These are phyloP conservation scores for Poicephalus gulielmi DNA, from an alignment of 2,113 vertebrate genomes.

Conservation along the genomic window DNA sequence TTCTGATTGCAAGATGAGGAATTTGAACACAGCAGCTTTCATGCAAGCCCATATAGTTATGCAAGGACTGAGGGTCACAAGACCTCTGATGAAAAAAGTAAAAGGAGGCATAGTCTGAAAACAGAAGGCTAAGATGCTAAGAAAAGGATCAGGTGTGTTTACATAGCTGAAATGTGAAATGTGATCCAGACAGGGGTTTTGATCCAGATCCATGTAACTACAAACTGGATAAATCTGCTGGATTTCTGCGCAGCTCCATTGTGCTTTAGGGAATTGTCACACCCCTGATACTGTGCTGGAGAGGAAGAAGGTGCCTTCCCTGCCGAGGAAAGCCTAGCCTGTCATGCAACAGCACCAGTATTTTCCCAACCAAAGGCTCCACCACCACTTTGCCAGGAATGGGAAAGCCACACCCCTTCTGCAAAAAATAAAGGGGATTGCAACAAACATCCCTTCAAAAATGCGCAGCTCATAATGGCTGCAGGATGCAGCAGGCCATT, in stretches of 20 bases:
- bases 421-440: conserved; percentile 44
- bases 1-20: neutral
- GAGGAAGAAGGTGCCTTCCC: neutral
- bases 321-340: neutral
- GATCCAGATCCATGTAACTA: neutral
- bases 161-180: neutral
- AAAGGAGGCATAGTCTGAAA: neutral
- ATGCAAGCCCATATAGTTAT: neutral
- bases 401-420: conserved; percentile 26
- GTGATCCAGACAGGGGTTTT: neutral
- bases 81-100: neutral
- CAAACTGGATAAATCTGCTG: neutral
- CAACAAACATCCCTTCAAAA: conserved; percentile 42
- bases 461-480: conserved; percentile 17
- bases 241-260: neutral
- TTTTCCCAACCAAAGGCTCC: conserved; percentile 25
- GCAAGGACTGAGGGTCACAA: neutral
- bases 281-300: neutral
- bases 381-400: conserved; percentile 34
- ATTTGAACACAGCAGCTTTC: neutral
- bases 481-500: conserved; percentile 36
- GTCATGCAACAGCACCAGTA: neutral
- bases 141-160: neutral
- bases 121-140: neutral
- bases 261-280: neutral